Evolutionary conservation across 2,797 vertebrate species (phyloP).

Genomic region (Mus caroli): DNA sequence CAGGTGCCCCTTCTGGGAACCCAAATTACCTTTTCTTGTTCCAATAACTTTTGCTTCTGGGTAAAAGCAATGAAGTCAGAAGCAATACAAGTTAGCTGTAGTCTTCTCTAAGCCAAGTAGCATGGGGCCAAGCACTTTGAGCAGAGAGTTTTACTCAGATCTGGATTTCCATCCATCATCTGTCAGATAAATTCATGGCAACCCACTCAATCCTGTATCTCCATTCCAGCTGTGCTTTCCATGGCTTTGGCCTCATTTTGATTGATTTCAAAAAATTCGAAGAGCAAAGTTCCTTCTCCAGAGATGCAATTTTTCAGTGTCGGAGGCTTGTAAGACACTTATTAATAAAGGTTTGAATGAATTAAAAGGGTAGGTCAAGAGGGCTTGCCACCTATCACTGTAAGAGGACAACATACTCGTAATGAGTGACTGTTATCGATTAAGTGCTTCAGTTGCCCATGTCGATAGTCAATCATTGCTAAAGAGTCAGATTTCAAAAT

Average conservation of each 20-base stretch:
- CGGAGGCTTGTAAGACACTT: not conserved
- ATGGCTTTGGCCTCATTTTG: not conserved
- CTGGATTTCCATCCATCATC: not conserved
- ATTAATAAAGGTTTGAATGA: constrained; percentile 71
- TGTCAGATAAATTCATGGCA: not conserved
- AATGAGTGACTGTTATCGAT: constrained; percentile 69
- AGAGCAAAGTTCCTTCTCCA: constrained; percentile 35
- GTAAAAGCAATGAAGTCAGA: constrained; percentile 64
- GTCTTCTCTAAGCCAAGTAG: constrained; percentile 18
- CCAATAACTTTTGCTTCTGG: constrained; percentile 69
- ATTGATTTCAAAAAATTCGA: constrained; percentile 45
- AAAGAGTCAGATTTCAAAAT: constrained; percentile 69
- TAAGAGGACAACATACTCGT: not conserved
- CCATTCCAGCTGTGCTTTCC: not conserved
- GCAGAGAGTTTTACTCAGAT: not conserved
- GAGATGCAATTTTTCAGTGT: constrained; percentile 30
- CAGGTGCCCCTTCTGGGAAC: constrained; percentile 59
- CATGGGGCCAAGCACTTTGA: not conserved
- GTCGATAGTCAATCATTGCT: constrained; percentile 57
- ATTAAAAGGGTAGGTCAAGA: constrained; percentile 70
- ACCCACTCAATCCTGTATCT: too few relatives aligned
- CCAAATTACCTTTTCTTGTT: constrained; percentile 58
- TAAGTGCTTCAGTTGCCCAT: constrained; percentile 7
- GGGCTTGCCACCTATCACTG: constrained; percentile 34
- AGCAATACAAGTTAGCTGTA: constrained; percentile 49